Conservation (phyloP, 1,140 invertebrate species). For the Drosophila melanogaster region Release_6_plus_ISO1_MT NT_033779.5:18868501-18869000, state of each 20-base stretch:
- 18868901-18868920: too few relatives aligned
- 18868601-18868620: slow-evolving; percentile 34
- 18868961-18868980: too few relatives aligned
- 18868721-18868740: slow-evolving; percentile 38
- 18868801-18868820: slow-evolving; percentile 1
- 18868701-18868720: slow-evolving; percentile 34
- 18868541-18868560: slow-evolving; percentile 10
- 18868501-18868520: neutral
- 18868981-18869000: neutral
- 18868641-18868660: slow-evolving; percentile 46
- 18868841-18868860: neutral
- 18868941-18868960: too few relatives aligned
- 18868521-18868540: slow-evolving; percentile 10
- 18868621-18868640: slow-evolving; percentile 40
- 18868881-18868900: too few relatives aligned
- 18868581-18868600: slow-evolving; percentile 20
- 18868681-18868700: slow-evolving; percentile 48
- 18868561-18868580: slow-evolving; percentile 63
- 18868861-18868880: neutral
- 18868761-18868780: slow-evolving; percentile 7
- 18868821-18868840: neutral
- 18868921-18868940: neutral
- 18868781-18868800: slow-evolving; percentile 21
- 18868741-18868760: slow-evolving; percentile 25
- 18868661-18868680: slow-evolving; percentile 54